Base-by-base conservation (phyloP, 2,797 vertebrate species). In the Tauraco hartlaubi region DNA sequence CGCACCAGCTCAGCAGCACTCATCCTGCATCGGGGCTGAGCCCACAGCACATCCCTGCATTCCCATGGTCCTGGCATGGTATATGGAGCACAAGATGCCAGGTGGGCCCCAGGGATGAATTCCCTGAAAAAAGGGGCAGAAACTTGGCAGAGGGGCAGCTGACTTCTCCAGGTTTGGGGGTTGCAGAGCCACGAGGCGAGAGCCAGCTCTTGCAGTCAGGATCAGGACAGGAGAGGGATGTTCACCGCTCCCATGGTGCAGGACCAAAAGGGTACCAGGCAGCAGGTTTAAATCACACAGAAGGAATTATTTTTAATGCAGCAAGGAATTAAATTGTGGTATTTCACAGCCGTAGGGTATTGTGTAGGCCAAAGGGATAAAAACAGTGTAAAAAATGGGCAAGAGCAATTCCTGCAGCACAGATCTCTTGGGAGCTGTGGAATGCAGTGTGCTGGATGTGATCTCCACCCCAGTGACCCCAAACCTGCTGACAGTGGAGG, bases 21-120 rank as follows among this genome's bases (percentile, higher is more conserved):
- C 8, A 1, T 20, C 26, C 28, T 4, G 1, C 2, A 0, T 8
- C 0, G 9, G 21, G 21, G 16, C 85, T 64, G 39, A 85, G 75
- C 39, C 74, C 56, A 25, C 29, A 59, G 55, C 74, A 63, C 18
- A 25, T 52, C 49, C 31, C 39, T 25, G 26, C 4, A 1, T 59
- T 64, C 56, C 76, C 11, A 3, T 12, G 9, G 18, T 39, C 31
- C 44, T 48, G 75, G 39, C 62, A 43, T 4, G 0, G 9, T 48
- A 74, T n/a, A 11, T 26, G 74, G 46, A 35, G 49, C 62, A 55
- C 15, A 22, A n/a, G 48, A 26, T 35, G 44, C 28, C 39, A 21
- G 28, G 18, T 46, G 37, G 29, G 15, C 43, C 41, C 37, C 26
- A 56, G 69, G 59, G 25, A 37, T 3, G 13, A 69, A 23, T 12